These are phyloP conservation scores for Drosophila gaucha DNA, from an alignment of 2,888 invertebrate genomes.

Conservation along the genomic window DNA sequence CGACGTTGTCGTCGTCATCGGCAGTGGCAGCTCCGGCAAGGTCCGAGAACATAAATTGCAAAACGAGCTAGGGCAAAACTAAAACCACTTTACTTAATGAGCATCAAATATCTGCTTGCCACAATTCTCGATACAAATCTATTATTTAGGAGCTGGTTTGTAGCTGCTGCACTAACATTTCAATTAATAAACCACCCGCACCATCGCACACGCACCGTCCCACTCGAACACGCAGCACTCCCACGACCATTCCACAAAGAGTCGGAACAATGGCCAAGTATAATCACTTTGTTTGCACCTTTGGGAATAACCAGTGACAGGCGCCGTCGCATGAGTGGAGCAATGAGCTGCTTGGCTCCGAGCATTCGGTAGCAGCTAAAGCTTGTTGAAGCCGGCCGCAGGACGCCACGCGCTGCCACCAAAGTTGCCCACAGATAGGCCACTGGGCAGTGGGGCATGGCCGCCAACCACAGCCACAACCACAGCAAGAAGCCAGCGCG, in stretches of 20 bases:
- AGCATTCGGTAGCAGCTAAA: slow-evolving; percentile 1
- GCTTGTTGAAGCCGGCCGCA: slow-evolving; percentile 18
- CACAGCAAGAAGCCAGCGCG: slow-evolving; percentile 10
- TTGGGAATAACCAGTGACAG: slow-evolving; percentile 80
- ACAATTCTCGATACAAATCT: slow-evolving; percentile 80
- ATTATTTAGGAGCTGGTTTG: slow-evolving; percentile 78
- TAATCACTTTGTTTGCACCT: slow-evolving; percentile 83
- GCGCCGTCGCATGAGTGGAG: slow-evolving; percentile 68
- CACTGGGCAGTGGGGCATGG: slow-evolving; percentile 27
- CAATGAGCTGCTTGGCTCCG: slow-evolving; percentile 29
- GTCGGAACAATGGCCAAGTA: slow-evolving; percentile 78
- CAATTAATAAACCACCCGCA: slow-evolving; percentile 71
- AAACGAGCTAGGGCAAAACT: slow-evolving; percentile 57
- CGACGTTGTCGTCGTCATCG: slow-evolving; percentile 8
- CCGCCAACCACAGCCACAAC: slow-evolving; percentile 8
- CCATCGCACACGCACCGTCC: slow-evolving; percentile 43
- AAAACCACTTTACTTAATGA: slow-evolving; percentile 83
- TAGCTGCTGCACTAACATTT: slow-evolving; percentile 69
- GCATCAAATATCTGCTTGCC: slow-evolving; percentile 82
- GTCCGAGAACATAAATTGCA: slow-evolving; percentile 63
- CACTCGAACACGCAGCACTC: slow-evolving; percentile 33
- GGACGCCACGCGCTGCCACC: slow-evolving; percentile 27
- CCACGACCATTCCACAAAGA: slow-evolving; percentile 51
- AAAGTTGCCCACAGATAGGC: slow-evolving; percentile 20
- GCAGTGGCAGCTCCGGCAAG: slow-evolving; percentile 9